phyloP scores from a whole-genome alignment of 2,797 vertebrate genomes.

The Falco berigora region DNA sequence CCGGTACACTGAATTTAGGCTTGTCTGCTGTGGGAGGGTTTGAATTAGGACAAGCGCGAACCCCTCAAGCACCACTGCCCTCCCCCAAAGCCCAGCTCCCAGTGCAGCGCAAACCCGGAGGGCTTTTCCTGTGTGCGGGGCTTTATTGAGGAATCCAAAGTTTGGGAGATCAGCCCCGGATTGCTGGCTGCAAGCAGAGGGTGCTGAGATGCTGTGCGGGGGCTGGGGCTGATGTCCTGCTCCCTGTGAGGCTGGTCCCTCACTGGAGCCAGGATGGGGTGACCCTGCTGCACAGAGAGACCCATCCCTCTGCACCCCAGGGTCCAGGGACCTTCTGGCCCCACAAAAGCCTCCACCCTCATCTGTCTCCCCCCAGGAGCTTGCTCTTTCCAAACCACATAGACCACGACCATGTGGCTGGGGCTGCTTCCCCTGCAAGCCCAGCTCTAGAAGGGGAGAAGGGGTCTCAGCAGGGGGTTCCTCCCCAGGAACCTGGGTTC shows the following conservation, averaged over 20 bases:
- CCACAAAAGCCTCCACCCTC: neutral
- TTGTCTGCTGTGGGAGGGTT: neutral
- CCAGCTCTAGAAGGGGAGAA: neutral
- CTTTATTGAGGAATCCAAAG: neutral
- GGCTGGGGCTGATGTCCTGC: neutral
- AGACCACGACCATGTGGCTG: accelerated
- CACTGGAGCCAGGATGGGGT: neutral
- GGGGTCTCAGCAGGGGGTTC: accelerated
- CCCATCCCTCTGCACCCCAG: neutral
- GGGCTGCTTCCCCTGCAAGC: neutral
- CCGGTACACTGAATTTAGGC: neutral
- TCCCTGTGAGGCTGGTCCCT: neutral
- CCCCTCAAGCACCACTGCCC: accelerated
- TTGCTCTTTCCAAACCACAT: neutral
- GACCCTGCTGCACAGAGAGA: neutral
- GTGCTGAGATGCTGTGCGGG: accelerated
- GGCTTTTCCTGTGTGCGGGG: neutral
- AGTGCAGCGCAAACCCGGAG: neutral
- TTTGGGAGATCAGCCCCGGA: neutral
- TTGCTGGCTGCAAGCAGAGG: neutral
- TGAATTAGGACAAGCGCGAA: neutral
- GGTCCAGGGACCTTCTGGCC: neutral
- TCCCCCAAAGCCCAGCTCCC: neutral
- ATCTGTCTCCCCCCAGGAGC: neutral
- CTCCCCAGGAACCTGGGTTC: neutral